Evolutionary conservation across 1,140 invertebrate genomes (phyloP), one percentile per base, ranked within the genome.

Genomic region (Neotoxoptera formosana): DNA sequence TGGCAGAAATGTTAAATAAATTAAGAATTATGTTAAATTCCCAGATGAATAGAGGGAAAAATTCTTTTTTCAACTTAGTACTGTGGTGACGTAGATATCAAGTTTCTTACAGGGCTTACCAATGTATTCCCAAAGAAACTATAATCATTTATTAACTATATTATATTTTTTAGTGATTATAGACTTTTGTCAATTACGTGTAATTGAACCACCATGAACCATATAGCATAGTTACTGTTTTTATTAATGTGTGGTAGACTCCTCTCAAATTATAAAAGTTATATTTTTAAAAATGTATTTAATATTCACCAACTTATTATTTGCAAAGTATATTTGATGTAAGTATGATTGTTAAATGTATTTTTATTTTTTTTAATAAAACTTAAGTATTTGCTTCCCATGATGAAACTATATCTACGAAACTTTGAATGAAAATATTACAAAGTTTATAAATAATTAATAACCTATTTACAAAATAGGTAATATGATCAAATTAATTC

Each of bases 1-100:
- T 45, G 30, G 14, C n/a, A 87, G 14, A 87, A 87, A 47, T 47
- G 45, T n/a, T 87, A n/a, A 87, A 87, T 87, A 87, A 87, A 87
- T 87, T 45, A 87, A 87, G 41, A 87, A 48, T 30, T 3, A 87
- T 48, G 45, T 48, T 87, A 84, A 25, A 41, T 41, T 25, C 83
- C 83, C 36, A 76, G 36, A 41, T 84, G 41, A 45, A 45, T 41
- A 23, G 3, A 84, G 23, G 8, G 36, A 23, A 84, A 84, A 84
- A 36, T 84, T 84, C 9, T 84, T 84, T 84, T 84, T 84, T 11
- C 36, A 45, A 84, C 83, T 84, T 84, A 36, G 20, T 41, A 45
- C 83, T 84, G 3, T 41, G 7, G 21, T 25, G 83, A 25, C 36
- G 83, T 25, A 41, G 21, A 41, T 3, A 8, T 84, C 36, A 83